Evolutionary conservation across 2,797 vertebrate species (phyloP), one percentile per base, ranked within the genome.

Genomic region (Hybognathus amarus): DNA sequence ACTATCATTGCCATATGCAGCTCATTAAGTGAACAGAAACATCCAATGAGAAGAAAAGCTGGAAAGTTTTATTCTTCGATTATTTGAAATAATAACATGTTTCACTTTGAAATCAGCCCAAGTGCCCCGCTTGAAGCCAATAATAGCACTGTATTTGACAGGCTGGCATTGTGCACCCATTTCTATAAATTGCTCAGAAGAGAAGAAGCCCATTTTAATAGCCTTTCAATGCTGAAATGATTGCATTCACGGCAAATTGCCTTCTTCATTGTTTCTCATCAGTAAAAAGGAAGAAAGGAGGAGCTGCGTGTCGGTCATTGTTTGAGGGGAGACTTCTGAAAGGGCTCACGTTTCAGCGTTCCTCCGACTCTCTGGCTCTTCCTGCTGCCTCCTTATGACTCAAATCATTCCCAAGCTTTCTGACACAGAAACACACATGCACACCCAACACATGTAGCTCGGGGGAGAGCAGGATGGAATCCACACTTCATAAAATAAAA

Each of bases 81-180:
- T 50, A 68, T 83, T 83, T 78, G 30, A 77, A 78, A 81, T 81
- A 85, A 85, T 80, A 80, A 76, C 45, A 77, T 40, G 67, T 63
- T 83, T 77, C 75, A 54, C 75, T 77, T 78, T 83, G 75, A 83
- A 83, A 83, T 83, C 50, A 36, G 40, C 66, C 63, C 27, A 33
- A 83, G 67, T 59, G 67, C 82, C 74, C 38, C 56, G 18, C 71
- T 83, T 76, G 77, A 68, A 79, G 91, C 86, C 85, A 83, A 92
- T 90, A 91, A 88, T 89, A 91, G 68, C 79, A 89, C 86, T 77
- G 85, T 84, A 85, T 90, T 89, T 90, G 89, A 92, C 89, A 90
- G 85, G 83, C 91, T 50, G 71, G 80, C 64, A 91, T 90, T 90
- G 85, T 87, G 79, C 40, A 36, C 83, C 85, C 77, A 87, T 89